Evolutionary conservation across 2,113 vertebrate species (phyloP).

Genomic region (Empidonax alnorum): DNA sequence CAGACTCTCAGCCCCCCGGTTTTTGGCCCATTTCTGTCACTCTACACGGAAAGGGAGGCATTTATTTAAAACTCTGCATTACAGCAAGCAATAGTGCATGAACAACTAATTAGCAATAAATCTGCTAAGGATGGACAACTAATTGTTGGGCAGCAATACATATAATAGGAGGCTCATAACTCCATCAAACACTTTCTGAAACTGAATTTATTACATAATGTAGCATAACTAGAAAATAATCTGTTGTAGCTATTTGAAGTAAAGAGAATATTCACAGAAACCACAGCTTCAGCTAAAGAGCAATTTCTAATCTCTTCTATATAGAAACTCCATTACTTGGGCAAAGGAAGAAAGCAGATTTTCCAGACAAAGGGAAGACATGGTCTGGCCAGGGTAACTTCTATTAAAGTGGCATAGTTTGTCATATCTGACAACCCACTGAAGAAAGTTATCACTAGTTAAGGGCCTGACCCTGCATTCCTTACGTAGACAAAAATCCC

Average conservation of each 20-base stretch:
- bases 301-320: background rate
- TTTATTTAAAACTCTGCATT: background rate
- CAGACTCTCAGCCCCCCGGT: background rate
- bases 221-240: background rate
- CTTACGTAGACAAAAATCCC: slow-evolving; percentile 63
- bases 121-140: background rate
- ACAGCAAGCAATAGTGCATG: background rate
- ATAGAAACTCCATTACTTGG: background rate
- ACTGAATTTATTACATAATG: background rate
- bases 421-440: slow-evolving; percentile 58
- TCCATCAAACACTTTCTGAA: background rate
- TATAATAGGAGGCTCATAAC: background rate
- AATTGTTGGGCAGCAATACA: background rate
- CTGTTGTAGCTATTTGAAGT: background rate
- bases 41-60: background rate
- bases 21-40: background rate
- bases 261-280: background rate
- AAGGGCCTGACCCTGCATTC: slow-evolving; percentile 68
- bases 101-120: background rate
- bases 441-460: slow-evolving; percentile 67
- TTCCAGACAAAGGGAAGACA: background rate
- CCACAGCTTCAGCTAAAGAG: background rate
- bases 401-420: slow-evolving; percentile 47
- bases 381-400: background rate
- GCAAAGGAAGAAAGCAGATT: background rate